A percentile compares a stretch with the other conserved stretches of the same genome.
These are phyloP conservation scores for Myrmophylax atrothorax DNA, from an alignment of 2,113 vertebrate species.

Conservation along the genomic window DNA sequence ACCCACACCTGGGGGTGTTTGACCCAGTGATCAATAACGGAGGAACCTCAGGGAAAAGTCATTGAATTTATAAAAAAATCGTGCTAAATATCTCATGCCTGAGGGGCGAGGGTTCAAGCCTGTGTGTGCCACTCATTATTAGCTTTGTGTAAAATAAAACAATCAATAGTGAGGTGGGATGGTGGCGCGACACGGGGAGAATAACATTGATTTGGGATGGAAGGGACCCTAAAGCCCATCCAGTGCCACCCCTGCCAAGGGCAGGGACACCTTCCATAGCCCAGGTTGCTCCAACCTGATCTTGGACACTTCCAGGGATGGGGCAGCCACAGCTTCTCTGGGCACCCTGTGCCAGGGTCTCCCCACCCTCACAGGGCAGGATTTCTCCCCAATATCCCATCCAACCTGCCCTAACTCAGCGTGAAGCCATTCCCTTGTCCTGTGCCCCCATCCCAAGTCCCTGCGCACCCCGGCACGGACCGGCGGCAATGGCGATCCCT, in stretches of 20 bases:
- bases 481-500: too few relatives aligned
- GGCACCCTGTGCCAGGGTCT: neutral
- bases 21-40: rapidly evolving
- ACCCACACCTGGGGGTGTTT: neutral
- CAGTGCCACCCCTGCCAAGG: neutral
- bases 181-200: rapidly evolving
- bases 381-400: neutral
- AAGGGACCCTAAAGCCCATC: neutral
- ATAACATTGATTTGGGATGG: neutral
- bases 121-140: neutral
- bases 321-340: neutral
- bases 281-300: neutral
- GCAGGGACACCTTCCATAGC: neutral
- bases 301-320: neutral
- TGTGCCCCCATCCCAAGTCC: too few relatives aligned
- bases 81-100: too few relatives aligned
- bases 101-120: rapidly evolving
- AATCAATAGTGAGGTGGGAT: neutral
- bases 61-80: too few relatives aligned
- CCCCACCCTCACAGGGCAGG: too few relatives aligned
- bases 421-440: too few relatives aligned
- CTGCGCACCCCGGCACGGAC: neutral
- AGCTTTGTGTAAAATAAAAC: neutral
- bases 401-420: too few relatives aligned
- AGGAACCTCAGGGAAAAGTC: neutral